Evolutionary conservation across 2,888 invertebrate genomes (phyloP).

Genomic region (Ennomos fuscantarius): DNA sequence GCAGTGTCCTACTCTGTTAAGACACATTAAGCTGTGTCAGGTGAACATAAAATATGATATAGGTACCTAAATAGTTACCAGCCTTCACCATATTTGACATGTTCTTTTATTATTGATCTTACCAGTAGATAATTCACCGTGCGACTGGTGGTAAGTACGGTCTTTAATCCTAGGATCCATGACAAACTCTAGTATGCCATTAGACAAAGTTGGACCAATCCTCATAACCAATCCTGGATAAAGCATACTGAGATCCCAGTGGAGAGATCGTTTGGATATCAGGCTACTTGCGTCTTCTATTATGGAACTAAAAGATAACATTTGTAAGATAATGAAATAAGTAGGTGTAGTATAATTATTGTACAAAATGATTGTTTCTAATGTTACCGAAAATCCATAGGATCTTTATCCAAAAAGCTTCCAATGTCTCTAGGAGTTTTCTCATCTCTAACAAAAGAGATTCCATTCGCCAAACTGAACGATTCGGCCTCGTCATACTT

Average conservation of each 20-base stretch:
- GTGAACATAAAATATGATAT: no score
- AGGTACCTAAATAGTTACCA: no score
- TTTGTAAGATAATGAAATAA: no score
- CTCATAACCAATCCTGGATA: constrained; percentile 91
- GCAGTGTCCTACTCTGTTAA: no score
- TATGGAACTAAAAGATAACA: constrained; percentile 77
- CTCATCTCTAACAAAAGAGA: constrained; percentile 87
- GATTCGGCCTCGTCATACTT: constrained; percentile 87
- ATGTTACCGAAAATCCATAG: constrained; percentile 88
- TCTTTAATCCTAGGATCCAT: constrained; percentile 87
- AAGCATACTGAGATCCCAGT: constrained; percentile 89
- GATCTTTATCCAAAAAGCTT: constrained; percentile 89
- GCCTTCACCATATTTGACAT: no score
- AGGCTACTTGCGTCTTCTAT: constrained; percentile 88
- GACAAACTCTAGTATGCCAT: constrained; percentile 90
- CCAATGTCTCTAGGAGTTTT: constrained; percentile 87
- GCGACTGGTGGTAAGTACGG: constrained; percentile 79
- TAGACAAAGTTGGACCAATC: constrained; percentile 89
- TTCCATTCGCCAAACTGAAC: constrained; percentile 87
- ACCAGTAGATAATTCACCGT: constrained; percentile 88
- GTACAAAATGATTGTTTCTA: background rate
- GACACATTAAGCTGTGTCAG: no score
- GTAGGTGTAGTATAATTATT: no score
- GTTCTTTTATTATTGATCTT: constrained; percentile 30
- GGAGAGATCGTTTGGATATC: constrained; percentile 89